A percentile compares a stretch with the other conserved stretches of the same genome.
These are phyloP conservation scores for Aplocera efformata DNA, from an alignment of 2,888 invertebrate species.

Conservation along the genomic window DNA sequence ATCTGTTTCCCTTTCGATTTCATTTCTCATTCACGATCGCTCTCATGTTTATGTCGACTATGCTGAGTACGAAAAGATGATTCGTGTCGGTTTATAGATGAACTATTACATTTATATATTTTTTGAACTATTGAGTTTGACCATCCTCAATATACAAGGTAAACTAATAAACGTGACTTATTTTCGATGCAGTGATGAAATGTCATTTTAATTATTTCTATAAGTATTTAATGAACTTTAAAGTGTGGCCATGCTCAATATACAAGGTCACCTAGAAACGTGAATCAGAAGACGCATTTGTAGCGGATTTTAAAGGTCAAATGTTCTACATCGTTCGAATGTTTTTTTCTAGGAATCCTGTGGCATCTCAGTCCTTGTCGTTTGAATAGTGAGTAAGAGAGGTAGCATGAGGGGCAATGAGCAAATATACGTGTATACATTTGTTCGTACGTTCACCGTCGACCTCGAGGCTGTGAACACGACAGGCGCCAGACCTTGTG, in stretches of 20 bases:
- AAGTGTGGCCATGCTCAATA: background rate
- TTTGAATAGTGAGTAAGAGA: slow-evolving; percentile 26
- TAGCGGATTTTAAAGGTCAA: slow-evolving; percentile 22
- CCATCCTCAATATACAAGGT: too few relatives aligned
- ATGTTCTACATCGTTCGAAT: slow-evolving; percentile 11
- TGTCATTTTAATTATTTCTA: too few relatives aligned
- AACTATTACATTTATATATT: too few relatives aligned
- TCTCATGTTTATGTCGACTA: slow-evolving; percentile 17
- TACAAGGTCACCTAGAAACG: slow-evolving; percentile 18
- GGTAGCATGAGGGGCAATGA: slow-evolving; percentile 27
- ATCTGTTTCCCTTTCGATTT: slow-evolving; percentile 27
- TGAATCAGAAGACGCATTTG: slow-evolving; percentile 3
- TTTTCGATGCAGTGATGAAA: too few relatives aligned
- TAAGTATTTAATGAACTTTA: too few relatives aligned
- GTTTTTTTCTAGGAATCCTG: slow-evolving; percentile 21
- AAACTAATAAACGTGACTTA: too few relatives aligned
- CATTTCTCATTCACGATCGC: slow-evolving; percentile 26
- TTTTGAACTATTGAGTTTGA: too few relatives aligned
- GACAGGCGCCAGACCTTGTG: slow-evolving; percentile 60
- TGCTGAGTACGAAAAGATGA: slow-evolving; percentile 14
- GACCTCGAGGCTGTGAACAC: slow-evolving; percentile 56
- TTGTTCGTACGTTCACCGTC: slow-evolving; percentile 64
- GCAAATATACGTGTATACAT: slow-evolving; percentile 51
- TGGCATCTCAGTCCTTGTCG: slow-evolving; percentile 22
- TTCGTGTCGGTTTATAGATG: too few relatives aligned